Evolutionary conservation across 2,888 invertebrate species (phyloP), one percentile per base, ranked within the genome.

Genomic region (Pseudoips prasinana): DNA sequence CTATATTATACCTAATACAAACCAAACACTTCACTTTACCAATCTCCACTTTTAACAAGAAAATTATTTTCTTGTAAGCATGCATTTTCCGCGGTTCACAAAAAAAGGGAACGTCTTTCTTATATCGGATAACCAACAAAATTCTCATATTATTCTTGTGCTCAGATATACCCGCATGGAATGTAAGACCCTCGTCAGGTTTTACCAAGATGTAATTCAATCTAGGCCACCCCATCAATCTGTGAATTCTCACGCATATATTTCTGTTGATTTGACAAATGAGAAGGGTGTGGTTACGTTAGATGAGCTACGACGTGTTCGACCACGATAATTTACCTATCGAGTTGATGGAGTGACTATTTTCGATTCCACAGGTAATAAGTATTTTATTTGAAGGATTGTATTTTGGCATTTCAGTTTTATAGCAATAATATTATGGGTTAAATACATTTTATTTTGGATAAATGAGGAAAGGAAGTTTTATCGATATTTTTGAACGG

Each of bases 211-310:
- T 83, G 86, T 87, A 86, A 86, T 88, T 87, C 87, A 86, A 87
- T 86, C 87, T 82, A 83, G 83, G 75, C 78, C 74, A 75, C 69
- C 70, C 82, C 87, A 87, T 87, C 87, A 88, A 86, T 87, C 87
- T 85, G 85, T 79, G 74, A 78, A 76, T 83, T 83, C 79, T 82
- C 83, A 79, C 82, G 85, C 84, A 86, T 87, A 88, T 83, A 86
- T 87, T 87, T 85, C 82, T 83, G 84, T 80, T 88, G 87, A 88
- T 87, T 88, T 87, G 87, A 88, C 87, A 88, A 88, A 88, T 88
- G 87, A 88, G 82, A 74, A 86, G 86, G 87, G 87, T 87, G 77
- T 70, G 66, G 65, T 65, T 50, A 64, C 71, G 61, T 64, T 51
- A 68, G 66, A 75, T 73, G 73, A 73, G 65, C 65, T 54, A 62